phyloP scores from a whole-genome alignment of 2,113 vertebrate species.

The Tiliqua scincoides region DNA sequence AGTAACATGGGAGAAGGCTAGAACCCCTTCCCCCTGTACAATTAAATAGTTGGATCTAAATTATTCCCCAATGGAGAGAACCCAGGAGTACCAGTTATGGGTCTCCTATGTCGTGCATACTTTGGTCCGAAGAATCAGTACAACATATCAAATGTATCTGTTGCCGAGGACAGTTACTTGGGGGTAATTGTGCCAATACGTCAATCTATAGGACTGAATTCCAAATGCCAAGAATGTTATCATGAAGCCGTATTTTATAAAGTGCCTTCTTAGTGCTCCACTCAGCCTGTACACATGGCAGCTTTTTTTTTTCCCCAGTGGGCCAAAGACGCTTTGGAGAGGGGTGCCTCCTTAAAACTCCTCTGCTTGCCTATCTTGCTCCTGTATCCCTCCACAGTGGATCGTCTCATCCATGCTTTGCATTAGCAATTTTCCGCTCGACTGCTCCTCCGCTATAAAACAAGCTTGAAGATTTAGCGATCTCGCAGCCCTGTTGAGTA shows the following conservation, averaged over 20 bases:
- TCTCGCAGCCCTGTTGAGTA: conserved; percentile 64
- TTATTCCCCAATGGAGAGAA: too few species aligned
- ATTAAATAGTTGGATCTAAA: too few species aligned
- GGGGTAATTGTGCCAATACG: too few species aligned
- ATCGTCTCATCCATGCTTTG: conserved; percentile 64
- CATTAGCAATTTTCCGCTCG: conserved; percentile 79
- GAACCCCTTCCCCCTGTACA: too few species aligned
- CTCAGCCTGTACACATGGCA: not conserved
- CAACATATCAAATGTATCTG: too few species aligned
- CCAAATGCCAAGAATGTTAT: not conserved
- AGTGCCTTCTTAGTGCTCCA: not conserved
- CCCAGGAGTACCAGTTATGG: too few species aligned
- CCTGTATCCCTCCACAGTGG: conserved; percentile 48
- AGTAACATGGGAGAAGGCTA: too few species aligned
- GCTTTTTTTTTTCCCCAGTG: conserved; percentile 35
- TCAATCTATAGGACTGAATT: too few species aligned
- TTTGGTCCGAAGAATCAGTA: too few species aligned
- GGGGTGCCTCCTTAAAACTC: conserved; percentile 32
- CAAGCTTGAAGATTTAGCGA: conserved; percentile 68
- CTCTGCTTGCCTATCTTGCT: conserved; percentile 21
- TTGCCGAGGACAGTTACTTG: too few species aligned
- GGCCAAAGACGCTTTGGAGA: conserved; percentile 33
- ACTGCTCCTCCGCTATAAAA: conserved; percentile 72
- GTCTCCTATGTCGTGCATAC: too few species aligned
- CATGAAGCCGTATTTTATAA: conserved; percentile 6